Percentiles rank a stretch among this genome's conserved stretches.
Conservation (phyloP, 1,140 invertebrate genomes). For the Macrocentrus cingulum region DNA sequence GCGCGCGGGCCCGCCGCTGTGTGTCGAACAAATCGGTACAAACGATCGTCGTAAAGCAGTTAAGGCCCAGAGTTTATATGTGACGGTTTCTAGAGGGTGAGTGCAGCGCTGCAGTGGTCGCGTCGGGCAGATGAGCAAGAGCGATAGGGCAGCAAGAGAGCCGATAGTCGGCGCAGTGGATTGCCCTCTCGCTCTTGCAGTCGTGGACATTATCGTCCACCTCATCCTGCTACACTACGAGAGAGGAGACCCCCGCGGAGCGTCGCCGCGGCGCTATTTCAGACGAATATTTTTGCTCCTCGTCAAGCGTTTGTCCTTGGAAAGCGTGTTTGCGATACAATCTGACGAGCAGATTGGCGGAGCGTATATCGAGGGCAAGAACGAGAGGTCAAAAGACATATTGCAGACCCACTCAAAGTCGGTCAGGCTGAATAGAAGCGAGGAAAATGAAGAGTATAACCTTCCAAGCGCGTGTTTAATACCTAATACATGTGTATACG, state of each 20-base stretch:
- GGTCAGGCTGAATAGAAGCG: conserved; percentile 11
- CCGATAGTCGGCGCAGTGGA: conserved; percentile 46
- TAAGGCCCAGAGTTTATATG: conserved; percentile 55
- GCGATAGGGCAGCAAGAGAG: conserved; percentile 56
- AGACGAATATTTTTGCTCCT: conserved; percentile 12
- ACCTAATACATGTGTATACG: not conserved
- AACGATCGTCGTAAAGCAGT: conserved; percentile 61
- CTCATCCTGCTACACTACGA: no score
- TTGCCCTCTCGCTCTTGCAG: conserved; percentile 24
- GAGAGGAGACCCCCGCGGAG: conserved; percentile 17
- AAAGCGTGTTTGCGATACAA: conserved; percentile 13
- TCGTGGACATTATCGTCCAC: conserved; percentile 18
- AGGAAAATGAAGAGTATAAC: conserved; percentile 9
- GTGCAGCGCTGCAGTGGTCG: conserved; percentile 26
- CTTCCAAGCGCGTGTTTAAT: not conserved
- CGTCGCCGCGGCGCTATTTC: conserved; percentile 2
- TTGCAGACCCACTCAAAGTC: conserved; percentile 11
- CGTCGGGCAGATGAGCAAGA: conserved; percentile 51
- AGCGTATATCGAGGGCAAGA: not conserved
- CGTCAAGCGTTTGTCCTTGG: conserved; percentile 4
- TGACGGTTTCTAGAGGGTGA: conserved; percentile 39
- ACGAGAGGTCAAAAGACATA: not conserved
- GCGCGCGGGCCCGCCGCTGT: conserved; percentile 34
- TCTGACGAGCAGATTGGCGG: not conserved
- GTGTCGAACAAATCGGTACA: conserved; percentile 62